Percentiles rank a stretch among this genome's conserved stretches.
Conservation (phyloP, 2,888 invertebrate species). For the Xestia xanthographa region DNA sequence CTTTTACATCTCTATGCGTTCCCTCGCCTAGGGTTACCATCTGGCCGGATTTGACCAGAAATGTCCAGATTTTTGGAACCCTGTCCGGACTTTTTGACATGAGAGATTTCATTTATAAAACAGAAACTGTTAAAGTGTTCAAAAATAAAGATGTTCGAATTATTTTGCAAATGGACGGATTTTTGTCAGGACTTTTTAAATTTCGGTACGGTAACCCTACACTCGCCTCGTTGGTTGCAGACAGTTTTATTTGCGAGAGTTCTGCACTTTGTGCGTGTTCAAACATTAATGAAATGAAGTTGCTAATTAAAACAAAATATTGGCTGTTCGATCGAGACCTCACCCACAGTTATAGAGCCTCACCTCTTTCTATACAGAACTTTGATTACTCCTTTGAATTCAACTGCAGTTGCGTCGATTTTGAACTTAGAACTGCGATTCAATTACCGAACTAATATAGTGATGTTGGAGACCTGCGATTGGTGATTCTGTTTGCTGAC, state of each 20-base stretch:
- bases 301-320: slow-evolving; percentile 65
- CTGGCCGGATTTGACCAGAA: neutral
- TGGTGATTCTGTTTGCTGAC: slow-evolving; percentile 23
- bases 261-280: slow-evolving; percentile 26
- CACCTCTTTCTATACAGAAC: slow-evolving; percentile 21
- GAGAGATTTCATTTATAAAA: neutral
- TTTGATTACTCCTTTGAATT: slow-evolving; percentile 32
- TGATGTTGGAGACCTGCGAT: slow-evolving; percentile 17
- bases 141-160: neutral
- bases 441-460: slow-evolving; percentile 38
- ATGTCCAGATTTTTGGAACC: neutral
- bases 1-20: slow-evolving; percentile 11
- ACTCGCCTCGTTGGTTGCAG: slow-evolving; percentile 1
- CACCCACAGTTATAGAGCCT: neutral
- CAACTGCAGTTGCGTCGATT: slow-evolving; percentile 14
- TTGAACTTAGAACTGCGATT: slow-evolving; percentile 31
- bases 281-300: slow-evolving; percentile 50
- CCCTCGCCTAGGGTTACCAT: neutral
- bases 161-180: neutral
- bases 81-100: neutral
- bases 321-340: slow-evolving; percentile 24
- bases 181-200: neutral
- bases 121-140: neutral
- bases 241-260: slow-evolving; percentile 43
- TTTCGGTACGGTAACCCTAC: neutral